Evolutionary conservation across 2,113 vertebrate genomes (phyloP).

Genomic region (Toxotes chatareus): DNA sequence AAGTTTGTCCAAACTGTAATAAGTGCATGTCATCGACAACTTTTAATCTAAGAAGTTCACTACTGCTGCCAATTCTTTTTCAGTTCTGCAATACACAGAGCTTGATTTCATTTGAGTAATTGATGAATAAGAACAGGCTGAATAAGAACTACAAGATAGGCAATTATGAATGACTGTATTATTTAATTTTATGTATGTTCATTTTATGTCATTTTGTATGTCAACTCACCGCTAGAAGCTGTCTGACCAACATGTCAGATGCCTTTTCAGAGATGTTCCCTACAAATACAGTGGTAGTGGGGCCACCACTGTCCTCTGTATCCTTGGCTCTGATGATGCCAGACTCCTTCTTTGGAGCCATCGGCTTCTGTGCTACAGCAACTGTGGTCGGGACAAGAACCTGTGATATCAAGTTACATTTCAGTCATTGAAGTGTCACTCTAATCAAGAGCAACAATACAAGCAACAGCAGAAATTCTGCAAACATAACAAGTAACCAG

Average conservation of each 20-base stretch:
- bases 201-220: no score
- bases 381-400: conserved; percentile 92
- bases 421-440: not conserved
- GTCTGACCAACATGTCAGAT: conserved; percentile 97
- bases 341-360: conserved; percentile 89
- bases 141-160: not conserved
- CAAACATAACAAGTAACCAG: not conserved
- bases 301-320: conserved; percentile 89
- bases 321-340: conserved; percentile 88
- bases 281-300: conserved; percentile 98
- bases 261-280: conserved; percentile 99
- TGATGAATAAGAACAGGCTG: not conserved
- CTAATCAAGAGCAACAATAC: not conserved
- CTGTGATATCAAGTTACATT: conserved; percentile 53
- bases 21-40: not conserved
- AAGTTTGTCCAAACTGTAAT: not conserved
- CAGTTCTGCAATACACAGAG: not conserved
- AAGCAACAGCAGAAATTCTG: not conserved
- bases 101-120: not conserved
- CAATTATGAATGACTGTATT: not conserved
- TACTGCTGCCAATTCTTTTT: not conserved
- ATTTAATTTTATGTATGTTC: not conserved
- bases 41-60: not conserved
- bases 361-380: conserved; percentile 92
- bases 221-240: conserved; percentile 93